These are phyloP conservation scores for Albula glossodonta DNA, from an alignment of 2,113 vertebrate genomes.

Conservation along the genomic window DNA sequence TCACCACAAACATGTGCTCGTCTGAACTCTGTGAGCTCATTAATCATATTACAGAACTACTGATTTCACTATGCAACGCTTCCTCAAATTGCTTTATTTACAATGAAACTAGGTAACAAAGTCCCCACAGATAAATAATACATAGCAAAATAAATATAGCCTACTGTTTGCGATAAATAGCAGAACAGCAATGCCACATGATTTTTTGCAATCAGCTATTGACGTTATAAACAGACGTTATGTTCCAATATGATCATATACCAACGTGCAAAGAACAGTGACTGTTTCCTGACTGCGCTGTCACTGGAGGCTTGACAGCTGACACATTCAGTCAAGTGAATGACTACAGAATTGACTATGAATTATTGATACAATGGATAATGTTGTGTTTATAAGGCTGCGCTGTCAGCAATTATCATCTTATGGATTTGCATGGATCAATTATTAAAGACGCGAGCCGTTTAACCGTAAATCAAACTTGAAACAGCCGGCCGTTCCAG, in stretches of 20 bases:
- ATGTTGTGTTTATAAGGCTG: neutral
- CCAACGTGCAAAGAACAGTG: neutral
- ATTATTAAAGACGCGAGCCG: slow-evolving; percentile 1
- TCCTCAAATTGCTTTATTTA: too few species aligned
- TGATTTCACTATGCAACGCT: too few species aligned
- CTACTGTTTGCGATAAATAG: too few species aligned
- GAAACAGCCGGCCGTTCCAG: neutral
- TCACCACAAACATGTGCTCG: too few species aligned
- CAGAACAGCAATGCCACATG: too few species aligned
- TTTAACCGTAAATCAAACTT: slow-evolving; percentile 14
- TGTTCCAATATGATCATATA: neutral
- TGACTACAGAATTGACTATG: neutral
- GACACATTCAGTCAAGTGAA: neutral
- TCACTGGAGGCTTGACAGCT: neutral
- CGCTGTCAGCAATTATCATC: neutral
- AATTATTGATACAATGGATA: slow-evolving; percentile 9
- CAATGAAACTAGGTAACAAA: too few species aligned
- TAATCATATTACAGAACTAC: too few species aligned
- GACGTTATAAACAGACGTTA: neutral
- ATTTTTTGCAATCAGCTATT: neutral
- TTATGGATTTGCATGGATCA: neutral
- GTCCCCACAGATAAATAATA: too few species aligned
- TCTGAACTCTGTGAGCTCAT: too few species aligned
- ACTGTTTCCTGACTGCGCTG: neutral
- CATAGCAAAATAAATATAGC: too few species aligned